Percentiles rank a stretch among this genome's conserved stretches.
Evolutionary conservation across 2,797 vertebrate species (phyloP).

Genomic region (Taeniopygia guttata): DNA sequence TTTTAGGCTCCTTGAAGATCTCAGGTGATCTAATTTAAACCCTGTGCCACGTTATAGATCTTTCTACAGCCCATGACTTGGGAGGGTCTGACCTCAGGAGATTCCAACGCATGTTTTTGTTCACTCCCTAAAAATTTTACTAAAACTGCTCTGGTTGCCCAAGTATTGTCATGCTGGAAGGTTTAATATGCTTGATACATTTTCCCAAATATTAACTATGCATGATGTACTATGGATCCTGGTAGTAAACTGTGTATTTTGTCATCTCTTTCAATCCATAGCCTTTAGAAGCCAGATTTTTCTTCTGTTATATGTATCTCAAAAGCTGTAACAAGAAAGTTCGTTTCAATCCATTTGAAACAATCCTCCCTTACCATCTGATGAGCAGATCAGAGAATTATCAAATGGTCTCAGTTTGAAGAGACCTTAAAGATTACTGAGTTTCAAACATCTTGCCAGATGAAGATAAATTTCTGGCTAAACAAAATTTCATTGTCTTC

Average conservation of each 20-base stretch:
- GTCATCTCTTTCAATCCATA: not conserved
- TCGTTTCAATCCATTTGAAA: not conserved
- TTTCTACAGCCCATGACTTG: not conserved
- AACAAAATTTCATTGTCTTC: not conserved
- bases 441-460: not conserved
- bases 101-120: not conserved
- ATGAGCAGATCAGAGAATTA: not conserved
- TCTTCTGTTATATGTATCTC: not conserved
- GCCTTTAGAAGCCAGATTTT: not conserved
- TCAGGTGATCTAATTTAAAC: slow-evolving; percentile 10
- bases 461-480: not conserved
- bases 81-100: not conserved
- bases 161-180: not conserved
- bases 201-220: not conserved
- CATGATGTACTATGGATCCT: not conserved
- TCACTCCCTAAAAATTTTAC: not conserved
- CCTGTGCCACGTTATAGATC: not conserved
- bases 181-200: not conserved
- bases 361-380: not conserved
- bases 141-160: not conserved
- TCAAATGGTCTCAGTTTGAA: not conserved
- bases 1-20: not conserved
- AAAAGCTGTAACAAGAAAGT: not conserved
- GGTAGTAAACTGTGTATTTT: not conserved
- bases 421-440: not conserved